These are phyloP conservation scores for Sthenelais limicola DNA, from an alignment of 2,888 invertebrate species.

Conservation along the genomic window DNA sequence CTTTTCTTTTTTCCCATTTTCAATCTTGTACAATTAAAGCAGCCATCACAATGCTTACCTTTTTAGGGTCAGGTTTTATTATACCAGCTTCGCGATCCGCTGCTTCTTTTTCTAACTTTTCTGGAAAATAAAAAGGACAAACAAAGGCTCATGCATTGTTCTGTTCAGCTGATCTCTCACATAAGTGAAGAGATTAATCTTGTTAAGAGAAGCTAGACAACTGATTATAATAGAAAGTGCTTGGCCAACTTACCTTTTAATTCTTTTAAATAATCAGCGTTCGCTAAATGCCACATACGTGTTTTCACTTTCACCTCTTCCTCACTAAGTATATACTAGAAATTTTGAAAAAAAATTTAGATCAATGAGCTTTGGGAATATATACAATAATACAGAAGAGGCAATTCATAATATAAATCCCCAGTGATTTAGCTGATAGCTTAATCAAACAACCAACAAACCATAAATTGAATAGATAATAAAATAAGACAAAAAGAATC, in stretches of 20 bases:
- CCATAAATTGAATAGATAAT: background rate
- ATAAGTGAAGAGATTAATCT: no score
- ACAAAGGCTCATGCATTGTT: background rate
- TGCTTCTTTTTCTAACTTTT: constrained; percentile 83
- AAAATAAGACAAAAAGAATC: background rate
- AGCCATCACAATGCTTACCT: no score
- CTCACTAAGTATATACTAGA: constrained; percentile 83
- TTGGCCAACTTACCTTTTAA: constrained; percentile 77
- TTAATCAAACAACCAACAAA: constrained; percentile 1
- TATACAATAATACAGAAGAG: background rate
- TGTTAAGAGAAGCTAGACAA: background rate
- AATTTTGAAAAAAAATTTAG: no score
- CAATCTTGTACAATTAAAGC: no score
- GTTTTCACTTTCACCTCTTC: constrained; percentile 88
- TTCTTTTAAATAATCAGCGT: constrained; percentile 88
- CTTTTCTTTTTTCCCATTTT: no score
- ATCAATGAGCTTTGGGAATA: no score
- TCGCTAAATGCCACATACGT: constrained; percentile 88
- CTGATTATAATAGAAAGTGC: background rate
- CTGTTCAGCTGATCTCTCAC: background rate
- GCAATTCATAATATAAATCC: constrained; percentile 2
- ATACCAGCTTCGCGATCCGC: constrained; percentile 86
- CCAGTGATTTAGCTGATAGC: no score
- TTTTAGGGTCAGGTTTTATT: constrained; percentile 80
- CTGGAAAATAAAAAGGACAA: constrained; percentile 10